These are phyloP conservation scores for Astropecten irregularis DNA, from an alignment of 53 echinoderm and acorn worm species.

Conservation along the genomic window DNA sequence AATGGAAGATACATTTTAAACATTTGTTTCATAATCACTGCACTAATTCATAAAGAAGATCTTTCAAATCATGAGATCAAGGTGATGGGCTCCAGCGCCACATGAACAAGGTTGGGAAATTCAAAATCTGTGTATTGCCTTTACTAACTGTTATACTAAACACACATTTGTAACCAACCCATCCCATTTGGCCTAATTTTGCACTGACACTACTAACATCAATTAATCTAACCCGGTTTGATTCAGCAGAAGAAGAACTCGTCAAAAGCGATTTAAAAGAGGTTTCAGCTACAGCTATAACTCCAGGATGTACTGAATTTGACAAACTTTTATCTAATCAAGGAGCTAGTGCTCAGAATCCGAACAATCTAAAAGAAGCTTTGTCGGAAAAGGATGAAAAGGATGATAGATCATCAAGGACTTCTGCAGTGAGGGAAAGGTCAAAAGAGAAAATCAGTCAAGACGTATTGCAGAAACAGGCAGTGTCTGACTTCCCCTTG, in stretches of 20 bases:
- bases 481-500: too few relatives aligned
- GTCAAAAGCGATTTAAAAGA: slow-evolving; percentile 16
- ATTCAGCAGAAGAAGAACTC: slow-evolving; percentile 21
- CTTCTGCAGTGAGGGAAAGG: too few relatives aligned
- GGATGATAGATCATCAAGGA: neutral
- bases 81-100: neutral
- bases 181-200: neutral
- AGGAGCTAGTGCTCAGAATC: too few relatives aligned
- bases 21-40: too few relatives aligned
- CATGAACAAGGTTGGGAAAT: too few relatives aligned
- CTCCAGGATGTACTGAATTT: neutral
- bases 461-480: too few relatives aligned
- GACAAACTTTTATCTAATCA: too few relatives aligned
- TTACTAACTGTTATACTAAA: neutral
- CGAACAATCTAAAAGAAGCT: neutral
- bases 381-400: neutral
- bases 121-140: neutral
- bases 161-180: neutral
- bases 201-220: slow-evolving; percentile 40
- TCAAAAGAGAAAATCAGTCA: too few relatives aligned
- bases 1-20: too few relatives aligned
- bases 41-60: too few relatives aligned
- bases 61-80: neutral
- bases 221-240: slow-evolving; percentile 32
- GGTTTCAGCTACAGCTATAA: slow-evolving; percentile 11